phyloP scores from a whole-genome alignment of 2,113 vertebrate genomes.

The Salvelinus namaycush region DNA sequence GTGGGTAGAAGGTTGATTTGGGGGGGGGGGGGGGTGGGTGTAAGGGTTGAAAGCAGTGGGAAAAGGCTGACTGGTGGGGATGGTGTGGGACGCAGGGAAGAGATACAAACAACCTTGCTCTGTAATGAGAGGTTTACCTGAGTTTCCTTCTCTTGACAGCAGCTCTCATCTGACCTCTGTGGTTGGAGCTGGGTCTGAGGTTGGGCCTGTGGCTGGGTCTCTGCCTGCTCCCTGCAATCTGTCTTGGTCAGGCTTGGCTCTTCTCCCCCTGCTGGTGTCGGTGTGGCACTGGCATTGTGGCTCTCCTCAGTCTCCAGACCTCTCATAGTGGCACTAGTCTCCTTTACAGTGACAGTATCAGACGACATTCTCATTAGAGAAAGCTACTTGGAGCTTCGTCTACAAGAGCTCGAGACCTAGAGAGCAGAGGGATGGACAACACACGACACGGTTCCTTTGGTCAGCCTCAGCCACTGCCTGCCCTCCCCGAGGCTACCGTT shows the following conservation, averaged over 20 bases:
- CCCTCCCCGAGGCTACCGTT: not conserved
- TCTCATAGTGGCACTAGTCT: conserved; percentile 84
- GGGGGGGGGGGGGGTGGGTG: not conserved
- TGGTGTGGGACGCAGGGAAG: not conserved
- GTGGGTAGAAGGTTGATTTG: conserved; percentile 10
- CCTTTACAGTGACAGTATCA: conserved; percentile 84
- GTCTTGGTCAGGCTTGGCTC: conserved; percentile 65
- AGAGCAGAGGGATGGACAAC: conserved; percentile 14
- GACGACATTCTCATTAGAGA: conserved; percentile 93
- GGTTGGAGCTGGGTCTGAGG: conserved; percentile 6
- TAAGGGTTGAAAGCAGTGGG: not conserved
- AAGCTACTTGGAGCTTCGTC: conserved; percentile 78
- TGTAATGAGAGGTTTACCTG: conserved; percentile 28
- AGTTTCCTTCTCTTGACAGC: conserved; percentile 28
- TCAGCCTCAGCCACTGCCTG: not conserved
- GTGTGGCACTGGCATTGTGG: conserved; percentile 35
- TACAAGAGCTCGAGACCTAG: conserved; percentile 83
- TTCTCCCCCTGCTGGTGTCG: too few species aligned
- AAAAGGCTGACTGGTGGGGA: not conserved
- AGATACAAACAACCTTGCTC: not conserved
- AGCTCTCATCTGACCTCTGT: conserved; percentile 1
- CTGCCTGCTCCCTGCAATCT: conserved; percentile 75
- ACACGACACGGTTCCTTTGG: not conserved
- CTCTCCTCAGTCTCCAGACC: conserved; percentile 77
- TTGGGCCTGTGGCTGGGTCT: conserved; percentile 50